These are phyloP conservation scores for Danio choprae DNA, from an alignment of 2,797 vertebrate species.

Conservation along the genomic window DNA sequence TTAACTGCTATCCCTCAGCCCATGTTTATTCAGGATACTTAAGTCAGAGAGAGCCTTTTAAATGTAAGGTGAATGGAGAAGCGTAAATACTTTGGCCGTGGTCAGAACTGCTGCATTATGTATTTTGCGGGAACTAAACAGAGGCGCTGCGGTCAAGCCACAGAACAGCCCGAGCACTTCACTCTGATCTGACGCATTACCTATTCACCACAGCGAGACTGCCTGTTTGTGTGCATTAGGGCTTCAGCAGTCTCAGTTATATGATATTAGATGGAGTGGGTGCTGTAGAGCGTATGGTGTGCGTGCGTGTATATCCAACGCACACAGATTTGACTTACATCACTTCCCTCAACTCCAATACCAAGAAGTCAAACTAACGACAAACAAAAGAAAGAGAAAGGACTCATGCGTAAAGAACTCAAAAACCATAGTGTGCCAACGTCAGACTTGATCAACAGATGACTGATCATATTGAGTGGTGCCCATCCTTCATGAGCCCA, in stretches of 20 bases:
- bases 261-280: constrained; percentile 71
- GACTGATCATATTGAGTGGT: constrained; percentile 92
- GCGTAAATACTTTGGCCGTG: constrained; percentile 64
- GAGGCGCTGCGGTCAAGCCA: constrained; percentile 60
- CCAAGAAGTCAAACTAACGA: constrained; percentile 51
- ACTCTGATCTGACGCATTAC: constrained; percentile 56
- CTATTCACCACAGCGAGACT: constrained; percentile 57
- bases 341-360: constrained; percentile 4
- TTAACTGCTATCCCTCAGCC: constrained; percentile 41
- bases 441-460: constrained; percentile 96
- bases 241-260: constrained; percentile 66
- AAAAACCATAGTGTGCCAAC: constrained; percentile 43
- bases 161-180: constrained; percentile 52
- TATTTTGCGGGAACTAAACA: constrained; percentile 69
- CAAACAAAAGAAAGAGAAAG: constrained; percentile 56
- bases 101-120: constrained; percentile 77
- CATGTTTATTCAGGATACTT: constrained; percentile 40
- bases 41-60: constrained; percentile 52
- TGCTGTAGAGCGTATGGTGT: constrained; percentile 27
- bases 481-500: constrained; percentile 94
- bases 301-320: neutral
- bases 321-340: constrained; percentile 10
- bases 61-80: constrained; percentile 56
- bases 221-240: constrained; percentile 60
- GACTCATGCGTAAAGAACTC: constrained; percentile 32